Evolutionary conservation across 64 coral and sea anemone species (phyloP).

Genomic region (Acropora yongei): DNA sequence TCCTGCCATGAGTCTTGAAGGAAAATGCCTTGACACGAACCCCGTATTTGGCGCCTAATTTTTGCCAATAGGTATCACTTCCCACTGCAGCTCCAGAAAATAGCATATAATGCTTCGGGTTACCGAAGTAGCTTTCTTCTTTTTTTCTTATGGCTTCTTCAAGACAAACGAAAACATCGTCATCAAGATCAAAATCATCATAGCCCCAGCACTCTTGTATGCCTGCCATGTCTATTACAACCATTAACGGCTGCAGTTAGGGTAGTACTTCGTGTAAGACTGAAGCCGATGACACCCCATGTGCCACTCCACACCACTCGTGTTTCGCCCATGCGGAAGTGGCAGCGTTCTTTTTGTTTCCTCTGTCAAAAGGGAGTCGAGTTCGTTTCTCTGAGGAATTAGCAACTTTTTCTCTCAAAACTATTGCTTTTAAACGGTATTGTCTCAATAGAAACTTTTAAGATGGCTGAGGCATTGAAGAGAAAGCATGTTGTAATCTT

Average conservation of each 20-base stretch:
- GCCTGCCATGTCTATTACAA: background rate
- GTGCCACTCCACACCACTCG: too few relatives aligned
- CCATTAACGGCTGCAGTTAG: background rate
- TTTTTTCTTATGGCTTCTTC: conserved; percentile 21
- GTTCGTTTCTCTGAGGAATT: too few relatives aligned
- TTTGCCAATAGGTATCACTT: conserved; percentile 71
- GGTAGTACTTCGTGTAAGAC: too few relatives aligned
- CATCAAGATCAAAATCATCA: conserved; percentile 18
- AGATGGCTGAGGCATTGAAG: background rate
- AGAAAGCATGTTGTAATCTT: background rate
- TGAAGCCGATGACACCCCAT: too few relatives aligned
- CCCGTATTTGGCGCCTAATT: conserved; percentile 47
- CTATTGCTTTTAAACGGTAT: background rate
- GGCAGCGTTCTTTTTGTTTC: too few relatives aligned
- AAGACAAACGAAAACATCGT: background rate
- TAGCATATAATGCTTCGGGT: conserved; percentile 65
- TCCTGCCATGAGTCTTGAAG: conserved; percentile 42
- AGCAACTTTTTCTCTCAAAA: background rate
- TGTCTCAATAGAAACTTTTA: background rate
- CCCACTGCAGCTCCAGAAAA: conserved; percentile 69
- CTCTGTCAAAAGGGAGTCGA: too few relatives aligned
- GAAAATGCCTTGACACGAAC: conserved; percentile 67
- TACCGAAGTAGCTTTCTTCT: conserved; percentile 23
- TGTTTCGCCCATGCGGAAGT: too few relatives aligned
- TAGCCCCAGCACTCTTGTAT: background rate